A percentile compares a stretch with the other conserved stretches of the same genome.
These are phyloP conservation scores for Rhinogobio ventralis DNA, from an alignment of 2,797 vertebrate species.

Conservation along the genomic window DNA sequence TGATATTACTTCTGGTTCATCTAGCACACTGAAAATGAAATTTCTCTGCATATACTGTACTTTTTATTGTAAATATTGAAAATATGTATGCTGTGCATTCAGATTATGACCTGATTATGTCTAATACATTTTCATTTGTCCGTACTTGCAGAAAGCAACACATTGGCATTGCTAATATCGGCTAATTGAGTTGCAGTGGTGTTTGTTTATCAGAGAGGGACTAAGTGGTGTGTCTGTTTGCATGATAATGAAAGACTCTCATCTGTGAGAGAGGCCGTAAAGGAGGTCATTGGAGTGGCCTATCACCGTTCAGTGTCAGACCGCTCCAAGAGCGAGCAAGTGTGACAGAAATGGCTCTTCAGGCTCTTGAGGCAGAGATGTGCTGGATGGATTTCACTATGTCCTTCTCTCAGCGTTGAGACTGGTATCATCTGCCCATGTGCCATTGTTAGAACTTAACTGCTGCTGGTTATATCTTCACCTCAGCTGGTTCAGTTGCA, in stretches of 20 bases:
- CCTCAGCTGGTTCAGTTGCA: not conserved
- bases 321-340: conserved; percentile 42
- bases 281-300: conserved; percentile 35
- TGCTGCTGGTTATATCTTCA: not conserved
- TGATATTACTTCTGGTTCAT: not conserved
- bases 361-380: conserved; percentile 22
- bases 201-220: conserved; percentile 55
- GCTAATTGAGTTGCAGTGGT: conserved; percentile 55
- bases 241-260: conserved; percentile 56
- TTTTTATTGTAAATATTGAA: not conserved
- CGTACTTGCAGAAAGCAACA: conserved; percentile 17
- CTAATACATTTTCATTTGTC: not conserved
- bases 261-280: conserved; percentile 48
- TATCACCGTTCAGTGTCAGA: conserved; percentile 39
- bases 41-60: not conserved
- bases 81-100: not conserved
- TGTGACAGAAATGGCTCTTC: conserved; percentile 46
- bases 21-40: not conserved
- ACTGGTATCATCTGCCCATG: not conserved
- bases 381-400: conserved; percentile 11
- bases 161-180: conserved; percentile 35
- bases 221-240: conserved; percentile 41
- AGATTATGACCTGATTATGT: not conserved
- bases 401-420: conserved; percentile 8
- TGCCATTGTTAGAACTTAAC: not conserved